Base-by-base conservation (phyloP, 2,888 invertebrate genomes). In the Colostygia pectinataria region DNA sequence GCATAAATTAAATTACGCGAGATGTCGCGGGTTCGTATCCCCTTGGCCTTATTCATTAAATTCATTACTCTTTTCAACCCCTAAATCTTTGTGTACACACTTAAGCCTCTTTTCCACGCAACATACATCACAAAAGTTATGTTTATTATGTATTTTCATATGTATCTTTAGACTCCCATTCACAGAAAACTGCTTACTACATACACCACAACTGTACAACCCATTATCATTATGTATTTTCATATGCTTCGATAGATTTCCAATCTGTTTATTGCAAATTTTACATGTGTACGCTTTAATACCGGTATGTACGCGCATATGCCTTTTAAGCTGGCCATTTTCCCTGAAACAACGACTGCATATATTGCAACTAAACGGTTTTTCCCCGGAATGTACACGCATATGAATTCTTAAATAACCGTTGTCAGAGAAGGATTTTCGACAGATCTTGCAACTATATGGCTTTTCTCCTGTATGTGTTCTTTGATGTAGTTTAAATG, bases 401-500 rank as follows among this genome's bases (percentile, higher is more conserved):
- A 87, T 83, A 47, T 89, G 89, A 0, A 86, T 86, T 52, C 85
- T 89, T 8, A 89, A 63, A 40, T 89, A 87, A 0, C 87, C 86
- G n/a, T 84, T 88, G 32, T 88, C 86, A 0, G 89, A 81, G 29
- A 89, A 89, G 0, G 81, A 74, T 56, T 88, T 88, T 5, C 85
- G 81, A 25, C 89, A 89, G 0, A 89, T 68, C 51, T 77, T 75
- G 37, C 89, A 89, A 0, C 74, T 59, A 36, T 59, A 89, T 0
- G 89, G 89, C 4, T 70, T 63, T 27, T 88, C 89, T 0, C 89
- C 89, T 0, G 89, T 88, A 20, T 89, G 89, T 0, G 84, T 87
- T 0, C 89, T 40, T 45, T 83, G 80, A 28, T 89, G 89, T 0
- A 88, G 63, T 15, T 86, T 88, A 18, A 82, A 88, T 41, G 86